These are phyloP conservation scores for Opisthocomus hoazin DNA, from an alignment of 2,113 vertebrate species.

Conservation along the genomic window DNA sequence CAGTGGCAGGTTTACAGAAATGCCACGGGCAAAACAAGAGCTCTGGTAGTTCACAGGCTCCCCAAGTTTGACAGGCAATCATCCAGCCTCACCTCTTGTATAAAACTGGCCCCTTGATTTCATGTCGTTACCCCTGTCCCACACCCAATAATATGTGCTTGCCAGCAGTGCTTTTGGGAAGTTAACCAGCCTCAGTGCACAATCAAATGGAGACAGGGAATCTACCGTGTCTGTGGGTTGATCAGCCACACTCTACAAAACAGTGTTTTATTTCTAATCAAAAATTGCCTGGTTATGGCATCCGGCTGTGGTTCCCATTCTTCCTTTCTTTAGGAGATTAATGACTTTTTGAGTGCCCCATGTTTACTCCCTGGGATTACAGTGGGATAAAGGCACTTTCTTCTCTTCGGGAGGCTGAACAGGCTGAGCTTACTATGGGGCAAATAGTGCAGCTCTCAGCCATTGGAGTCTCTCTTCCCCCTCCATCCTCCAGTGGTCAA, in stretches of 20 bases:
- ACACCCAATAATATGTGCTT: constrained; percentile 14
- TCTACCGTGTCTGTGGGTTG: neutral
- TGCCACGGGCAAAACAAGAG: constrained; percentile 49
- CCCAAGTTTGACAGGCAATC: constrained; percentile 41
- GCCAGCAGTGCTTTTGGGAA: constrained; percentile 14
- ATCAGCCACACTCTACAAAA: neutral
- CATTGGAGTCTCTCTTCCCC: neutral
- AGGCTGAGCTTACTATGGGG: neutral
- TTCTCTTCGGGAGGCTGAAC: neutral
- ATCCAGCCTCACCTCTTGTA: constrained; percentile 46
- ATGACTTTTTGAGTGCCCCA: neutral
- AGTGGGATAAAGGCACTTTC: neutral
- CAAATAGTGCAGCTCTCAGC: neutral
- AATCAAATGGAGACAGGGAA: neutral
- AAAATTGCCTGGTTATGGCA: neutral
- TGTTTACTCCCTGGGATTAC: constrained; percentile 5
- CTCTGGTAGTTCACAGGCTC: constrained; percentile 42
- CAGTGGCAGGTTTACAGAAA: constrained; percentile 49
- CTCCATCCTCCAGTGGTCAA: neutral
- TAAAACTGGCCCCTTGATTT: constrained; percentile 52
- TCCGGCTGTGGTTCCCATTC: neutral
- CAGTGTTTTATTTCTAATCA: constrained; percentile 15
- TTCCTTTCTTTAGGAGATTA: constrained; percentile 1
- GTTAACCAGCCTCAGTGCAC: neutral
- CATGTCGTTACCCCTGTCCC: constrained; percentile 8